Percentiles rank a stretch among this genome's conserved stretches.
These are phyloP conservation scores for Andrena praecox DNA, from an alignment of 2,888 invertebrate genomes.

Conservation along the genomic window DNA sequence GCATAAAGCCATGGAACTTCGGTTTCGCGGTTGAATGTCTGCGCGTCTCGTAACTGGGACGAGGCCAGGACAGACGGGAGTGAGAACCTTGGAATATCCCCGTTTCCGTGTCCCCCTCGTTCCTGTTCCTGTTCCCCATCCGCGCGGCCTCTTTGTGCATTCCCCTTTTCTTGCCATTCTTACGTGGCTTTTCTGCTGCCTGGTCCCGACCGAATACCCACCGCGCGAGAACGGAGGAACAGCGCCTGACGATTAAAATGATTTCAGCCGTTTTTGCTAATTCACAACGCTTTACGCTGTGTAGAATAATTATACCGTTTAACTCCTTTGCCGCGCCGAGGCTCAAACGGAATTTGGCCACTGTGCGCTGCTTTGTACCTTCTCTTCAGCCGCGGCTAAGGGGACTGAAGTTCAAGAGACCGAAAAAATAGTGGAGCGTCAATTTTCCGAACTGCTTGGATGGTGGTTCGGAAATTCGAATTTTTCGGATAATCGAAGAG, in stretches of 20 bases:
- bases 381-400: too few relatives aligned
- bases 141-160: neutral
- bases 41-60: slow-evolving; percentile 39
- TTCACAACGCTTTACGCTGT: neutral
- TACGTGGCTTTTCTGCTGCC: neutral
- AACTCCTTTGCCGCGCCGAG: neutral
- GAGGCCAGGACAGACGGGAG: slow-evolving; percentile 28
- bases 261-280: neutral
- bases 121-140: slow-evolving; percentile 2
- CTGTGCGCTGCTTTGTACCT: too few relatives aligned
- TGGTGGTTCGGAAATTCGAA: too few relatives aligned
- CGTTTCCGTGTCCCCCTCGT: neutral
- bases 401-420: too few relatives aligned
- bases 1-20: slow-evolving; percentile 58
- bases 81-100: slow-evolving; percentile 23
- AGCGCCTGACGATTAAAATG: neutral
- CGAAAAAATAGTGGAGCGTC: too few relatives aligned
- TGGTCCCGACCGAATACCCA: too few relatives aligned
- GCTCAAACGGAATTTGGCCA: too few relatives aligned
- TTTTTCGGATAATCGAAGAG: too few relatives aligned
- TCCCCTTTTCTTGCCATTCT: slow-evolving; percentile 7
- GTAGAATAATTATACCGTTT: neutral
- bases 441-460: too few relatives aligned
- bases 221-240: neutral
- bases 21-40: slow-evolving; percentile 54